Conservation (phyloP, 1,140 invertebrate species). For the Eubasilissa regina region DNA sequence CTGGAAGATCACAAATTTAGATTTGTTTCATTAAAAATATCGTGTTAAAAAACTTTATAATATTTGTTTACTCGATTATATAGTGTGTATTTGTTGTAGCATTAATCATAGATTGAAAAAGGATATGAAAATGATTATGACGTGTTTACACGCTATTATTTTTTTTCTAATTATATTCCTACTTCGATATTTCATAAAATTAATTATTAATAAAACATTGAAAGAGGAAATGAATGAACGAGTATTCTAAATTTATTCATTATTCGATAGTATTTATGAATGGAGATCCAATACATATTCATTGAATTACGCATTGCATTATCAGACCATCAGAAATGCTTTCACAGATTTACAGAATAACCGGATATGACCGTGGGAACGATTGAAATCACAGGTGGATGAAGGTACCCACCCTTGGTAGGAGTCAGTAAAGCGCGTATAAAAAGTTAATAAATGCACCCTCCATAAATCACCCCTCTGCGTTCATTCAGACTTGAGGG, state of each 20-base stretch:
- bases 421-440: conserved; percentile 18
- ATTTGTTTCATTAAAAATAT: no score
- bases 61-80: no score
- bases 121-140: neutral
- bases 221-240: no score
- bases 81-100: no score
- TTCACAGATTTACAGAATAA: conserved; percentile 30
- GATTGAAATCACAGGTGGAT: conserved; percentile 32
- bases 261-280: neutral
- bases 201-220: no score
- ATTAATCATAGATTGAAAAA: neutral
- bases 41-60: no score
- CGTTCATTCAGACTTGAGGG: conserved; percentile 4
- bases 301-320: neutral
- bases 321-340: conserved; percentile 21
- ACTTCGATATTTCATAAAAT: no score
- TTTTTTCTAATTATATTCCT: no score
- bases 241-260: no score
- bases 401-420: conserved; percentile 1
- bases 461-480: conserved; percentile 7
- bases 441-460: conserved; percentile 41
- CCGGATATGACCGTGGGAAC: conserved; percentile 38
- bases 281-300: neutral
- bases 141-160: no score
- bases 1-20: no score